Conservation (phyloP, 2,888 invertebrate genomes). For the Lysandra bellargus region DNA sequence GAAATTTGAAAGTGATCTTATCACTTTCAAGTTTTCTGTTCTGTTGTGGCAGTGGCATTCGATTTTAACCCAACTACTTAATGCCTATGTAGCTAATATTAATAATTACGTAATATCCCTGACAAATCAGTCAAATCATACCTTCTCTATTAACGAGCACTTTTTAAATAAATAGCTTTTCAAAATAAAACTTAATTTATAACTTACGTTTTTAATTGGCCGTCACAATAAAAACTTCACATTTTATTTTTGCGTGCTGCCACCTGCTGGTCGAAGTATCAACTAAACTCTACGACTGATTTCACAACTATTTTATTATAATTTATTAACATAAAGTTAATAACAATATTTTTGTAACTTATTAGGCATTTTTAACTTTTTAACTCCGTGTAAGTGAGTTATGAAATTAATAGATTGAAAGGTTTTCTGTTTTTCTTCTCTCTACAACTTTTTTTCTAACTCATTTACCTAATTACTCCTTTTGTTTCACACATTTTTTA, state of each 20-base stretch:
- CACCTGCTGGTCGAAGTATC: conserved; percentile 9
- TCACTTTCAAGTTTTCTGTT: no score
- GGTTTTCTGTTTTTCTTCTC: neutral
- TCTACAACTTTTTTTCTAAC: neutral
- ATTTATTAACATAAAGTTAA: neutral
- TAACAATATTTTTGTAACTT: no score
- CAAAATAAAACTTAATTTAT: neutral
- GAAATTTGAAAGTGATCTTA: no score
- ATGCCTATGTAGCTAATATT: no score
- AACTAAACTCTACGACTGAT: neutral
- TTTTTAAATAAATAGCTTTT: neutral
- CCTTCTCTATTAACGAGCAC: neutral
- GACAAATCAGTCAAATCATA: no score
- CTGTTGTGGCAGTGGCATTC: no score
- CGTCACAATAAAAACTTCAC: neutral
- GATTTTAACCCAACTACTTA: no score
- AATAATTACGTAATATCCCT: no score
- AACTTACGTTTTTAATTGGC: neutral
- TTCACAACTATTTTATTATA: conserved; percentile 7
- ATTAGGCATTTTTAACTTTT: neutral
- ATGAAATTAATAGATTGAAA: neutral
- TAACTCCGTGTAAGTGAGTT: neutral
- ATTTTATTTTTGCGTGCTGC: conserved; percentile 6
- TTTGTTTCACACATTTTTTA: neutral
- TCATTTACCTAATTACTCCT: neutral